Percentiles rank a stretch among this genome's conserved stretches.
Evolutionary conservation across 1,140 invertebrate species (phyloP).

Genomic region (Melitaea cinxia): DNA sequence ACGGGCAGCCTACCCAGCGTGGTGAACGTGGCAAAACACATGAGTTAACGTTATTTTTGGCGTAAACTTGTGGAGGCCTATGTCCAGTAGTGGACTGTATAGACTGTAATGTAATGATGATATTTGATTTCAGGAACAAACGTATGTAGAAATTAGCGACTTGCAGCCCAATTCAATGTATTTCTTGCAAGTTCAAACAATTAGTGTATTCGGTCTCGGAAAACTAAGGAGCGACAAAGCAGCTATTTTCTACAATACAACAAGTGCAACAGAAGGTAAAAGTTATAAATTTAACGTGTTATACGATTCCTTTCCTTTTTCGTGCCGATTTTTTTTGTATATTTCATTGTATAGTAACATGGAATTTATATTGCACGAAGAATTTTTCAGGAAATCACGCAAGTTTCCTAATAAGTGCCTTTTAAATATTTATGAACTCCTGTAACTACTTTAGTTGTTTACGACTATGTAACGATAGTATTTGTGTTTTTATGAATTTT

Average conservation of each 20-base stretch:
- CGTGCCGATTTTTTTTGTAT: neutral
- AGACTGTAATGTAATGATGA: neutral
- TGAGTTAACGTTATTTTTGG: too few relatives aligned
- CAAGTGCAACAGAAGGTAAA: constrained; percentile 70
- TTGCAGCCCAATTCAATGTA: constrained; percentile 85
- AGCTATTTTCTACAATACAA: constrained; percentile 85
- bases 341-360: constrained; percentile 1
- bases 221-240: constrained; percentile 85
- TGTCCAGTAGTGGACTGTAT: too few relatives aligned
- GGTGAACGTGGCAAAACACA: too few relatives aligned
- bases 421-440: constrained; percentile 17
- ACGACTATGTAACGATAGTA: constrained; percentile 1
- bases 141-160: constrained; percentile 82
- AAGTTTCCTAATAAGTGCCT: constrained; percentile 10
- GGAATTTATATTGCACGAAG: constrained; percentile 8
- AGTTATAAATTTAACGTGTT: neutral
- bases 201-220: constrained; percentile 84
- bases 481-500: constrained; percentile 27
- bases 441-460: neutral
- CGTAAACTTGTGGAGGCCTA: too few relatives aligned
- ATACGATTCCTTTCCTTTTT: neutral
- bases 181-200: constrained; percentile 87
- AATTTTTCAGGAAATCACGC: constrained; percentile 24
- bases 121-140: constrained; percentile 81
- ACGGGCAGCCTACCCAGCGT: too few relatives aligned